phyloP scores from a whole-genome alignment of 2,797 vertebrate genomes.

The Urophycis tenuis region DNA sequence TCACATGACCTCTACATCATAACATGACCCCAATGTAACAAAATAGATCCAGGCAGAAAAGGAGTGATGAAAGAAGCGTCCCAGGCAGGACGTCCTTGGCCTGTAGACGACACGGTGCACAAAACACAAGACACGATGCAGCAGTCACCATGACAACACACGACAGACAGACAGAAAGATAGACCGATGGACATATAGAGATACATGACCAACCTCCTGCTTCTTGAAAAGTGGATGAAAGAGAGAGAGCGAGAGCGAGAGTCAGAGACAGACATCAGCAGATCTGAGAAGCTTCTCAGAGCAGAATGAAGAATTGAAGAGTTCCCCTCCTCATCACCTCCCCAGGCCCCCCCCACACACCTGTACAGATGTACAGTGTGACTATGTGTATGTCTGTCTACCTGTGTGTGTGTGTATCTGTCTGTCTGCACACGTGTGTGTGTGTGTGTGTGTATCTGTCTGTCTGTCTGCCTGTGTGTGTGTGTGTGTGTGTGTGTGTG shows the following conservation, averaged over 20 bases:
- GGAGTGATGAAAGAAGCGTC: not conserved
- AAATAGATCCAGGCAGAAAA: not conserved
- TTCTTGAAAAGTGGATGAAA: constrained; percentile 60
- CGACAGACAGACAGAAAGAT: not conserved
- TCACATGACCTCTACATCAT: too few relatives aligned
- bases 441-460: not conserved
- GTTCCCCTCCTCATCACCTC: not conserved
- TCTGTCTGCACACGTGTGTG: not conserved
- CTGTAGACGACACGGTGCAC: not conserved
- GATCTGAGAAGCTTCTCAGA: not conserved
- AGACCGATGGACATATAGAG: constrained; percentile 17
- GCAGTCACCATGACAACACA: not conserved
- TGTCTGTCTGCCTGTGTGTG: not conserved
- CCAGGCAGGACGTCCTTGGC: not conserved
- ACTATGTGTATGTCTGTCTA: too few relatives aligned
- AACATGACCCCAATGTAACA: not conserved
- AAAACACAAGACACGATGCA: not conserved
- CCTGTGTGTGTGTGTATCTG: not conserved
- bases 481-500: constrained; percentile 19
- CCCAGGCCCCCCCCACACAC: too few relatives aligned
- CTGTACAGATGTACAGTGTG: too few relatives aligned
- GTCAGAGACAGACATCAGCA: not conserved
- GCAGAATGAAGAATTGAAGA: not conserved
- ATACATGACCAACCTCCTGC: constrained; percentile 63
- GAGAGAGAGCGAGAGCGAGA: too few relatives aligned